Conservation (phyloP, 2,113 vertebrate species). For the Paradisaea rubra region DNA sequence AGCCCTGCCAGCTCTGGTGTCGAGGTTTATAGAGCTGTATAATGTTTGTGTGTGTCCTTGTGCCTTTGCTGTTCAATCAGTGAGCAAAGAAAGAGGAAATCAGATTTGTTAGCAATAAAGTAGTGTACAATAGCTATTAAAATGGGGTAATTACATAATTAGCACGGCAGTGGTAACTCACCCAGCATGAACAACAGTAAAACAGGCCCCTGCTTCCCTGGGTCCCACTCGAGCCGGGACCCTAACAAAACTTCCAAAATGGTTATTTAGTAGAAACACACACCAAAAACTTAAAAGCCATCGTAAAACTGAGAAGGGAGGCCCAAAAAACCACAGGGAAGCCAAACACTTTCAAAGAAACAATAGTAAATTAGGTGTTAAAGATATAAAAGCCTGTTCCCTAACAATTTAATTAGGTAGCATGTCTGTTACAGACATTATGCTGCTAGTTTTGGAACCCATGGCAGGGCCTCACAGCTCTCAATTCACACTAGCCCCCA, state of each 20-base stretch:
- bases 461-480: constrained; percentile 64
- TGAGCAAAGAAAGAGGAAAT: constrained; percentile 33
- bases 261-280: constrained; percentile 57
- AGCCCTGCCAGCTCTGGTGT: not conserved
- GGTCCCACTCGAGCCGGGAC: not conserved
- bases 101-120: constrained; percentile 61
- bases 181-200: constrained; percentile 55
- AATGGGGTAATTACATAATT: constrained; percentile 63
- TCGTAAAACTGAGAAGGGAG: constrained; percentile 67
- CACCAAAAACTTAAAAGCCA: constrained; percentile 53
- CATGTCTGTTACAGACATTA: constrained; percentile 74
- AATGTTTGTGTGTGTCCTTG: constrained; percentile 28
- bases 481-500: constrained; percentile 46
- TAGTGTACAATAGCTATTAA: constrained; percentile 51
- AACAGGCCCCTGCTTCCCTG: constrained; percentile 30
- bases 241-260: constrained; percentile 58
- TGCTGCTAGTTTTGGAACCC: constrained; percentile 61
- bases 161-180: constrained; percentile 43
- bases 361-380: constrained; percentile 77
- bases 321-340: constrained; percentile 70
- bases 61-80: not conserved
- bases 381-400: constrained; percentile 72
- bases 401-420: constrained; percentile 72
- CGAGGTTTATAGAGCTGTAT: not conserved
- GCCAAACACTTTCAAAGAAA: constrained; percentile 72